Percentiles rank a stretch among this genome's conserved stretches.
Conservation (phyloP, 2,797 vertebrate genomes). For the Microctenopoma steveboyesi region DNA sequence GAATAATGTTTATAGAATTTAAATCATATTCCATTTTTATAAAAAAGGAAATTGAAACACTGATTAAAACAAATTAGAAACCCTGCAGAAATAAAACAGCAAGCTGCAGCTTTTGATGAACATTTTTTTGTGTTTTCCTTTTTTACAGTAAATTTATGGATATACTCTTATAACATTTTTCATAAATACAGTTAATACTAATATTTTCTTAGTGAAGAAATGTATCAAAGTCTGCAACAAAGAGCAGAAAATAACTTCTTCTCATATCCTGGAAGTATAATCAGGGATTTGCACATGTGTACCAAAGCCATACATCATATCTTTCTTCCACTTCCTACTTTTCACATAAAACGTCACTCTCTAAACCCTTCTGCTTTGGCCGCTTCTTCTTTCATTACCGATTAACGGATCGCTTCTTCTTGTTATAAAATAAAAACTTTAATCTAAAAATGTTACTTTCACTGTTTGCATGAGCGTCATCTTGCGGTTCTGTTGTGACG, state of each 20-base stretch:
- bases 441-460: neutral
- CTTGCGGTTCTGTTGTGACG: conserved; percentile 37
- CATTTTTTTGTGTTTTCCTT: too few species aligned
- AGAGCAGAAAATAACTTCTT: conserved; percentile 31
- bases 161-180: neutral
- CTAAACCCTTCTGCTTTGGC: neutral
- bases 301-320: neutral
- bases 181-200: neutral
- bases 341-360: neutral
- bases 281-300: conserved; percentile 37
- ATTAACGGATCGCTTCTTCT: neutral
- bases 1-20: neutral
- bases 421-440: neutral
- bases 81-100: neutral
- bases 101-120: neutral
- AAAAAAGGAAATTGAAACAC: neutral
- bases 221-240: neutral
- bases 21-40: neutral
- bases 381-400: neutral
- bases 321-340: neutral
- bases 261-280: conserved; percentile 61
- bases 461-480: conserved; percentile 11
- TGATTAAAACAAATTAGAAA: neutral
- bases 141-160: too few species aligned
- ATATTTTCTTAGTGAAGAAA: neutral